A percentile compares a stretch with the other conserved stretches of the same genome.
phyloP scores from a whole-genome alignment of 1,140 invertebrate species.

The Bombus vancouverensis region DNA sequence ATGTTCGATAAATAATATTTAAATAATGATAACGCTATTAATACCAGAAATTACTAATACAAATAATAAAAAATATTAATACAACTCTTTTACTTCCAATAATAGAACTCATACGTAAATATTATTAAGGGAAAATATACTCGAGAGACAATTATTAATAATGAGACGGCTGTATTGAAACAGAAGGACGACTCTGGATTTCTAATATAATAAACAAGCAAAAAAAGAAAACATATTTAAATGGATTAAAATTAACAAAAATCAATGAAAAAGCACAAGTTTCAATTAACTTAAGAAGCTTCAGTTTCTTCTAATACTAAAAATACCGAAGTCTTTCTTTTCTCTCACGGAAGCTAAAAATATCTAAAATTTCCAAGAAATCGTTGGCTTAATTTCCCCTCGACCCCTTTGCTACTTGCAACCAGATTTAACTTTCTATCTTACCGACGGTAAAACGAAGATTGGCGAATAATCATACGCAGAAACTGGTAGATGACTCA shows the following conservation, averaged over 20 bases:
- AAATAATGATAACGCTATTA: too few species aligned
- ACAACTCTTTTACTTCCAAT: too few species aligned
- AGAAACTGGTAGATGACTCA: slow-evolving; percentile 61
- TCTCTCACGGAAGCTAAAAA: not conserved
- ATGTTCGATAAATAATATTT: too few species aligned
- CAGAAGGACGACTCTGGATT: not conserved
- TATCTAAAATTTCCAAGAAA: not conserved
- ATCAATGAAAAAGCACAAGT: not conserved
- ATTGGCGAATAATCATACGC: slow-evolving; percentile 40
- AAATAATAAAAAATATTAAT: too few species aligned
- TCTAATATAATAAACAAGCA: not conserved
- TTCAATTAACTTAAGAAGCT: not conserved
- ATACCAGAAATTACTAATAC: too few species aligned
- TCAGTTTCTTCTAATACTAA: not conserved
- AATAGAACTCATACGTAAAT: too few species aligned
- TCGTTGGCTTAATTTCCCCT: not conserved
- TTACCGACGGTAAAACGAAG: slow-evolving; percentile 56
- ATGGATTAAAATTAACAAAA: not conserved
- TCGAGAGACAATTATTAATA: too few species aligned
- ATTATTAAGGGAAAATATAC: not conserved
- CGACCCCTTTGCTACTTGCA: not conserved
- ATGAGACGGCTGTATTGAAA: not conserved
- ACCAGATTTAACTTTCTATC: slow-evolving; percentile 30
- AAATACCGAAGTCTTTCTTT: not conserved
- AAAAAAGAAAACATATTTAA: not conserved